These are phyloP conservation scores for Pangasius krempfi DNA, from an alignment of 2,797 vertebrate genomes.

Conservation along the genomic window DNA sequence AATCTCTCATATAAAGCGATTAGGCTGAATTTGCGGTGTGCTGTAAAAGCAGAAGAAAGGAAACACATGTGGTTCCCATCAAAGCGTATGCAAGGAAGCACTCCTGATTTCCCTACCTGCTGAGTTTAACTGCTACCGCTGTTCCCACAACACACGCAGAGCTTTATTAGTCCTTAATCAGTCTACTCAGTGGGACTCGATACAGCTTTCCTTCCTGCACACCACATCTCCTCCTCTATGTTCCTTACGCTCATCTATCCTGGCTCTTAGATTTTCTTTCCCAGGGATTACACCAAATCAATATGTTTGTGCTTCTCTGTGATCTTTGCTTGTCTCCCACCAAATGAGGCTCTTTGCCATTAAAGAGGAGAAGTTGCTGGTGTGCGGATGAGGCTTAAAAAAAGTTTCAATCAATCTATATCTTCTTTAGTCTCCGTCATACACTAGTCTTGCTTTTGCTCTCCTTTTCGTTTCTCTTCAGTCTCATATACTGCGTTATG, in stretches of 20 bases:
- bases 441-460: neutral
- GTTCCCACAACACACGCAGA: conserved; percentile 64
- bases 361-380: conserved; percentile 24
- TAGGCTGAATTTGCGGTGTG: conserved; percentile 20
- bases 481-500: neutral
- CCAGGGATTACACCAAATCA: conserved; percentile 31
- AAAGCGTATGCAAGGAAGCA: conserved; percentile 33
- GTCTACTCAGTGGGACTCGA: conserved; percentile 50
- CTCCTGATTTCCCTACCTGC: conserved; percentile 71
- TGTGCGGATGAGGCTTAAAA: neutral
- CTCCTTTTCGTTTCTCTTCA: neutral
- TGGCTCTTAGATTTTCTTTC: conserved; percentile 10
- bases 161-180: conserved; percentile 70
- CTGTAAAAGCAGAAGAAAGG: conserved; percentile 32
- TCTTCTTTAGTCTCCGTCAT: neutral
- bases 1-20: conserved; percentile 30
- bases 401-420: neutral
- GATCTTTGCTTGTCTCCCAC: conserved; percentile 29
- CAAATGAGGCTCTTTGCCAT: conserved; percentile 50
- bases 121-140: conserved; percentile 63
- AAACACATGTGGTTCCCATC: conserved; percentile 50
- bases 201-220: conserved; percentile 34
- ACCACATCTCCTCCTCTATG: neutral
- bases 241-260: conserved; percentile 18
- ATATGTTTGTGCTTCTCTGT: conserved; percentile 45